Conservation (phyloP, 2,797 vertebrate genomes). For the Sorex maritimensis region DNA sequence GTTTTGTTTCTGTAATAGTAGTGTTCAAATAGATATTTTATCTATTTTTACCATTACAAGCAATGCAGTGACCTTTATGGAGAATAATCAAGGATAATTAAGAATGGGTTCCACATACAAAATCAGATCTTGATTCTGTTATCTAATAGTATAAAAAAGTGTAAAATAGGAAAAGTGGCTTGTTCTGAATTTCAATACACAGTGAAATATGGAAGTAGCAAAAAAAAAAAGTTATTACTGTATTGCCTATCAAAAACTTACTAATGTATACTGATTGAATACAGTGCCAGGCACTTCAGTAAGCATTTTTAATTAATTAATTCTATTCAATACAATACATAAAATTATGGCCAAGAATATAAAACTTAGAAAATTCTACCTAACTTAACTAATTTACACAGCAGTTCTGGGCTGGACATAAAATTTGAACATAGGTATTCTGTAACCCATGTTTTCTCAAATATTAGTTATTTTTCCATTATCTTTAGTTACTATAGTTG, state of each 20-base stretch:
- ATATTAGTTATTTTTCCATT: neutral
- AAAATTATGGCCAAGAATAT: neutral
- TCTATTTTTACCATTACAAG: neutral
- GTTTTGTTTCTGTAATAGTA: neutral
- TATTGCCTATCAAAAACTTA: neutral
- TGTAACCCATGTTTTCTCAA: slow-evolving; percentile 7
- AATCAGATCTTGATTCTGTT: slow-evolving; percentile 28
- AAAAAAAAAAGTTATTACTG: neutral
- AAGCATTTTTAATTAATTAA: neutral
- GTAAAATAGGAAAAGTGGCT: neutral
- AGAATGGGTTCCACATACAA: neutral
- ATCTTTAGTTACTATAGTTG: neutral
- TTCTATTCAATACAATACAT: neutral
- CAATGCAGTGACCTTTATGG: neutral
- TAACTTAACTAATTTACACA: neutral
- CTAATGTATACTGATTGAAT: neutral
- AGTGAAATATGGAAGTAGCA: neutral
- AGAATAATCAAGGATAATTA: neutral
- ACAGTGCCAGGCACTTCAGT: neutral
- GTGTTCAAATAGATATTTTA: neutral
- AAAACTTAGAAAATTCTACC: neutral
- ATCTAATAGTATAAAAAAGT: slow-evolving; percentile 44
- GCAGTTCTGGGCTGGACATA: neutral
- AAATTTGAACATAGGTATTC: slow-evolving; percentile 12
- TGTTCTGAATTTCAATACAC: slow-evolving; percentile 43